Conservation (phyloP, 2,113 vertebrate genomes). For the Chaetodon auriga region DNA sequence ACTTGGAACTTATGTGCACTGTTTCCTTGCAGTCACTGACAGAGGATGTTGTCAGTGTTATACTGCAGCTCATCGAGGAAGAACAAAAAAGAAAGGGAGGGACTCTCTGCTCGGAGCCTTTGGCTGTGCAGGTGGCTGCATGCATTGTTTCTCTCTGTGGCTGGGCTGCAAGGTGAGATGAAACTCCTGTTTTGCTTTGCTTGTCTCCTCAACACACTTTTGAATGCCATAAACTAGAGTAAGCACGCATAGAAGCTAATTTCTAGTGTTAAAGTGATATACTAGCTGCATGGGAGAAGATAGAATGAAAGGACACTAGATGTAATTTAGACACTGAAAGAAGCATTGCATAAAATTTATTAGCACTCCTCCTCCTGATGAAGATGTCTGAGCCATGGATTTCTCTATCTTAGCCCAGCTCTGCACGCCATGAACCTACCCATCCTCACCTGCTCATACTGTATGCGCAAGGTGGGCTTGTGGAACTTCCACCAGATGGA, state of each 20-base stretch:
- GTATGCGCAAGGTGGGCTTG: slow-evolving; percentile 93
- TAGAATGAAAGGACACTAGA: not conserved
- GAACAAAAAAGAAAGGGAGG: slow-evolving; percentile 84
- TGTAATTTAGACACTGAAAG: not conserved
- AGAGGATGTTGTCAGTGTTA: slow-evolving; percentile 88
- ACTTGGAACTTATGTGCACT: not conserved
- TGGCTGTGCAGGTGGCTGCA: slow-evolving; percentile 90
- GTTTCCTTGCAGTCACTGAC: slow-evolving; percentile 85
- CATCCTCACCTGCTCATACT: slow-evolving; percentile 90
- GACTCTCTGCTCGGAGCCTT: slow-evolving; percentile 75
- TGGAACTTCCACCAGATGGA: slow-evolving; percentile 96
- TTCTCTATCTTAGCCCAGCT: slow-evolving; percentile 74
- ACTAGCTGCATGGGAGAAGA: not conserved
- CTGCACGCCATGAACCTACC: slow-evolving; percentile 84
- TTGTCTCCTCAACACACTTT: not conserved
- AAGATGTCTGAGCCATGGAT: slow-evolving; percentile 13
- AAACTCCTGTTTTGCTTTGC: not conserved
- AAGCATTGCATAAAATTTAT: not conserved
- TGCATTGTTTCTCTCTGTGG: slow-evolving; percentile 93
- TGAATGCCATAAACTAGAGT: not conserved
- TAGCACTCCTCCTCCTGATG: not conserved
- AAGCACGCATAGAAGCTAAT: not conserved
- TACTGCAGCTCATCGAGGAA: slow-evolving; percentile 90
- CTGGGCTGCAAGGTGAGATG: slow-evolving; percentile 90
- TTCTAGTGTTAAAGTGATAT: not conserved